Conservation (phyloP, 2,797 vertebrate species). For the Heteromormyrus szaboi region DNA sequence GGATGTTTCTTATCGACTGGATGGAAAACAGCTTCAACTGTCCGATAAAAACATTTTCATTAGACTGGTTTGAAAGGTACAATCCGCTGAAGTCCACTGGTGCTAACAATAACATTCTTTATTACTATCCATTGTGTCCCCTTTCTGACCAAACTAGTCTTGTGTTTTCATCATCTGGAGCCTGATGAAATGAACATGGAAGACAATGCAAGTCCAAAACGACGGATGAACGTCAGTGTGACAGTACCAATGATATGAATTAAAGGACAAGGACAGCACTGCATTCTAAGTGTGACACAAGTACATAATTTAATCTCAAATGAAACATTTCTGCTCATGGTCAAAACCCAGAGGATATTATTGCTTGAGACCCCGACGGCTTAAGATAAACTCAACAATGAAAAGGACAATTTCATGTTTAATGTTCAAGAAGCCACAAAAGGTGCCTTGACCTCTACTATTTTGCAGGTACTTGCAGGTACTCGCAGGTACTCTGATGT, state of each 20-base stretch:
- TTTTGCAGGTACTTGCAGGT: background rate
- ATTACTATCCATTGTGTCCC: background rate
- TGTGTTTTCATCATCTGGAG: background rate
- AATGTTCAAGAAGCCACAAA: background rate
- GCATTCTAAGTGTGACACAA: background rate
- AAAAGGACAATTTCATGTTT: background rate
- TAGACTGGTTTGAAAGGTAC: slow-evolving; percentile 64
- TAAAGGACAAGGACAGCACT: background rate
- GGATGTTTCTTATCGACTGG: background rate
- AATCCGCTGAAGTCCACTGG: slow-evolving; percentile 26
- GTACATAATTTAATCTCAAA: background rate
- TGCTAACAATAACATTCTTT: background rate
- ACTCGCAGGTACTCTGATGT: slow-evolving; percentile 26
- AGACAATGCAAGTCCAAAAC: background rate
- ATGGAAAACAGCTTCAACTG: background rate
- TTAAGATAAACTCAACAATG: background rate
- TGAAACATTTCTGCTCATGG: background rate
- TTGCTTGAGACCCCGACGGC: background rate
- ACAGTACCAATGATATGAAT: background rate
- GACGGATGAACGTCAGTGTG: background rate
- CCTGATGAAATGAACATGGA: slow-evolving; percentile 17
- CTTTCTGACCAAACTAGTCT: background rate
- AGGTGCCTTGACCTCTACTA: background rate
- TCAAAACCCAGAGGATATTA: background rate
- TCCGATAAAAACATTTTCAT: background rate